phyloP scores from a whole-genome alignment of 2,797 vertebrate genomes.

The Parauchenoglanis ngamensis region DNA sequence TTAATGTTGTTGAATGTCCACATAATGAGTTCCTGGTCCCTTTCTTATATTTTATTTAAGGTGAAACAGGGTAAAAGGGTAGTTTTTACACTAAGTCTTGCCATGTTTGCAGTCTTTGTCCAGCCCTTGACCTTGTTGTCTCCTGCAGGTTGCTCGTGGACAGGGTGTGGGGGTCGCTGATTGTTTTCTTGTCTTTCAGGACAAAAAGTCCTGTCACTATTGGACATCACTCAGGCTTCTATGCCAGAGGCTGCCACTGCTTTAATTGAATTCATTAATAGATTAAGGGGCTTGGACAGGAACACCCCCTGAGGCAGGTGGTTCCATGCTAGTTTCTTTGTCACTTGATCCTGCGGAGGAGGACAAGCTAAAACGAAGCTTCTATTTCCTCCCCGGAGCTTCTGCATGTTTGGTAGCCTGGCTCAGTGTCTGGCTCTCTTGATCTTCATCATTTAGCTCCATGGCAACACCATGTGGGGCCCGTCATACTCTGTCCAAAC shows the following conservation, averaged over 20 bases:
- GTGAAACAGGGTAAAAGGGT: neutral
- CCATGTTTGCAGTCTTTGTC: conserved; percentile 3
- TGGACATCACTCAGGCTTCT: conserved; percentile 40
- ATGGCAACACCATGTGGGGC: conserved; percentile 55
- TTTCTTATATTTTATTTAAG: neutral
- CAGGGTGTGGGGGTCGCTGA: conserved; percentile 29
- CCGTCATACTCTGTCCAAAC: conserved; percentile 29
- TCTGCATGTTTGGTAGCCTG: conserved; percentile 15
- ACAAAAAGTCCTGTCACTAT: conserved; percentile 38
- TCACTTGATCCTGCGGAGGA: conserved; percentile 31
- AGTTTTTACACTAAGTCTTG: neutral
- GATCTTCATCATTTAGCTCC: conserved; percentile 39
- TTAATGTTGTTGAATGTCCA: neutral
- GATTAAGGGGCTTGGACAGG: conserved; percentile 51
- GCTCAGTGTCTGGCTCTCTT: conserved; percentile 24
- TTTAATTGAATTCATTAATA: conserved; percentile 60
- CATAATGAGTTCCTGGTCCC: neutral
- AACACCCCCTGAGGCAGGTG: conserved; percentile 41
- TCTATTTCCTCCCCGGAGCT: conserved; percentile 1
- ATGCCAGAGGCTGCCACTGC: conserved; percentile 27
- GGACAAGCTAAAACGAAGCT: neutral
- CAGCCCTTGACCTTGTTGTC: conserved; percentile 11
- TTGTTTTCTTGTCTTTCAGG: conserved; percentile 42
- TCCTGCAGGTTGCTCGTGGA: conserved; percentile 27
- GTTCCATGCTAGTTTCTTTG: conserved; percentile 40